Conservation (phyloP, 2,113 vertebrate species). For the Steatornis caripensis region DNA sequence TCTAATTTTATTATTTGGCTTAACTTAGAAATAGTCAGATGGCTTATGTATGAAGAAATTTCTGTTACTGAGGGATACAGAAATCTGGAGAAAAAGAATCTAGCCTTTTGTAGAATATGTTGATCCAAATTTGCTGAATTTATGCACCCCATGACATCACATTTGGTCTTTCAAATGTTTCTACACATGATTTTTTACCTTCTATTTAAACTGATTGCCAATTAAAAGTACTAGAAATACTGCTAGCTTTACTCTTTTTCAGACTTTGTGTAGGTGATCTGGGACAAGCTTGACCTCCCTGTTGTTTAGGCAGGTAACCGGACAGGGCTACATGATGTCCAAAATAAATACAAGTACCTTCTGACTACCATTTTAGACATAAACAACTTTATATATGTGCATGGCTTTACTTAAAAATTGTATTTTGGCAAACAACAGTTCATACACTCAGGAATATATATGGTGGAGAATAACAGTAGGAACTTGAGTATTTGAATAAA, state of each 20-base stretch:
- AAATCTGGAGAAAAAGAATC: background rate
- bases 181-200: background rate
- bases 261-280: background rate
- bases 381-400: background rate
- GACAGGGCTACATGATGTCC: background rate
- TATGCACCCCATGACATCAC: background rate
- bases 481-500: background rate
- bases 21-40: slow-evolving; percentile 35
- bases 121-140: background rate
- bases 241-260: background rate
- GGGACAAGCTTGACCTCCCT: background rate
- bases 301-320: background rate
- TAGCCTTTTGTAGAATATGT: background rate
- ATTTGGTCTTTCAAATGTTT: background rate
- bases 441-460: background rate
- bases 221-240: background rate
- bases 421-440: background rate
- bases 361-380: background rate
- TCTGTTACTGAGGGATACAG: background rate
- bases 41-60: slow-evolving; percentile 3
- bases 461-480: background rate
- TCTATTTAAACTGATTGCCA: background rate
- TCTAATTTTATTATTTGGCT: slow-evolving; percentile 59
- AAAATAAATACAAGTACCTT: background rate
- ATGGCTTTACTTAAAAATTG: background rate